Conservation (phyloP, 2,797 vertebrate genomes). For the Lepus oiostolus region DNA sequence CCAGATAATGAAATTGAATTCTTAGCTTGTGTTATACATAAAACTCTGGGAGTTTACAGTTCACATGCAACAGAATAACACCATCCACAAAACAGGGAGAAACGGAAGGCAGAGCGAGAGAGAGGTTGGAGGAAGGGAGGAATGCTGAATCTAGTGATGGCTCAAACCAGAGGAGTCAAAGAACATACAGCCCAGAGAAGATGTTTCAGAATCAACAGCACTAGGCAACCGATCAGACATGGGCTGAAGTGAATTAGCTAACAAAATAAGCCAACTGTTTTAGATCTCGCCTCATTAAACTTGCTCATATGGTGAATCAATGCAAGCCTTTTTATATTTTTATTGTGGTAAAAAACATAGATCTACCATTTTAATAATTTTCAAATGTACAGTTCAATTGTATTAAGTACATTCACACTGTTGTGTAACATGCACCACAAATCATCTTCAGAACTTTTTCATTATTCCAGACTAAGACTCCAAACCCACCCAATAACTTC, state of each 20-base stretch:
- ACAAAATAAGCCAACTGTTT: neutral
- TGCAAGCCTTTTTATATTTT: neutral
- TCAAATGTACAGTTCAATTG: too few species aligned
- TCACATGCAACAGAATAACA: neutral
- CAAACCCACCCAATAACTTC: too few species aligned
- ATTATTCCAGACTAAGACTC: too few species aligned
- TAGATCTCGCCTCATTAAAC: neutral
- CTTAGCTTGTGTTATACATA: neutral
- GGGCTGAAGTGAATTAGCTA: neutral
- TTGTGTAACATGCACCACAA: too few species aligned
- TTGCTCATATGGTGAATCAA: neutral
- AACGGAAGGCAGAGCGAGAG: neutral
- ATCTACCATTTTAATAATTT: neutral
- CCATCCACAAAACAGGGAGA: neutral
- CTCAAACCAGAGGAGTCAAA: neutral
- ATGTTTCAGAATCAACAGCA: neutral
- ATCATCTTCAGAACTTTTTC: too few species aligned
- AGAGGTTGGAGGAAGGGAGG: neutral
- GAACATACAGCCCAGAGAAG: neutral
- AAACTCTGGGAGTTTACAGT: neutral
- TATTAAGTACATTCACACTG: too few species aligned
- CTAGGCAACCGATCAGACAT: neutral
- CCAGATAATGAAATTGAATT: neutral
- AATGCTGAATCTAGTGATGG: neutral
- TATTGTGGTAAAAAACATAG: too few species aligned